These are phyloP conservation scores for Nomada fucata DNA, from an alignment of 2,888 invertebrate species.

Conservation along the genomic window DNA sequence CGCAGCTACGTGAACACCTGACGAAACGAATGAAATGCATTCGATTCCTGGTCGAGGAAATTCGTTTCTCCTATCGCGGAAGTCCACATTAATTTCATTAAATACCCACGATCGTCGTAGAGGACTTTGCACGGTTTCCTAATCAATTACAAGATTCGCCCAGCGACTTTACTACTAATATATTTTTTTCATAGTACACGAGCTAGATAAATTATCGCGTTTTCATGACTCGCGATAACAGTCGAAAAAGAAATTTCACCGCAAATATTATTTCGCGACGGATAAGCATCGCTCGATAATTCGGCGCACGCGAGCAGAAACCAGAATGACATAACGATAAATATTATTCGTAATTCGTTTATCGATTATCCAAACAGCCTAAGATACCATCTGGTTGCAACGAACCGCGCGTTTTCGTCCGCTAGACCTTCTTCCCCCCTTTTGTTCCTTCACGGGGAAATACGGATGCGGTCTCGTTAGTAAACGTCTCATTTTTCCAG, in stretches of 20 bases:
- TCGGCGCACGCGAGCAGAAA: conserved; percentile 23
- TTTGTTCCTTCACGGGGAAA: too few species aligned
- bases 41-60: conserved; percentile 2
- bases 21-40: conserved; percentile 54
- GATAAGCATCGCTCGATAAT: conserved; percentile 52
- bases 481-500: neutral
- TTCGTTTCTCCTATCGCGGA: too few species aligned
- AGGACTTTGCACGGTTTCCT: neutral
- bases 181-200: conserved; percentile 13
- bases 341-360: conserved; percentile 37
- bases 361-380: neutral
- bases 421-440: too few species aligned
- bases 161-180: conserved; percentile 14
- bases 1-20: conserved; percentile 63
- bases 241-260: conserved; percentile 14
- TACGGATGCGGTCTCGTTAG: neutral
- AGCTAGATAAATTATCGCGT: conserved; percentile 39
- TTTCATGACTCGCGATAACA: conserved; percentile 45
- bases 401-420: neutral
- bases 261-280: conserved; percentile 26
- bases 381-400: conserved; percentile 8
- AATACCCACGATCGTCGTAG: neutral
- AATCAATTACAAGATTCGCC: neutral
- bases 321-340: conserved; percentile 56
- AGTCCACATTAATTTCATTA: neutral